phyloP scores from a whole-genome alignment of 2,113 vertebrate genomes.

The Petromus typicus region DNA sequence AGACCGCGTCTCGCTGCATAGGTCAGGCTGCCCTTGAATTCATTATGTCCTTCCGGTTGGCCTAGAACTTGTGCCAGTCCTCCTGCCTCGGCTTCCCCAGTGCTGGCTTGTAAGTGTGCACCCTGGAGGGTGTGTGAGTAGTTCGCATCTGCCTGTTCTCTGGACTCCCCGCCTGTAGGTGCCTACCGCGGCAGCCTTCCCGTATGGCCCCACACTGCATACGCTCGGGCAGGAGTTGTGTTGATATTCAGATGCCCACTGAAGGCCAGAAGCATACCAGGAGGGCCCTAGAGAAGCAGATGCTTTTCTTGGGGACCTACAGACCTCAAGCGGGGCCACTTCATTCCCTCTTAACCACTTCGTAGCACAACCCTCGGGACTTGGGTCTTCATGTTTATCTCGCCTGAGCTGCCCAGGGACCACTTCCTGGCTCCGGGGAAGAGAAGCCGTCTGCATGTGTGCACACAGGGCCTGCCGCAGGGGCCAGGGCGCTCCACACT shows the following conservation, averaged over 20 bases:
- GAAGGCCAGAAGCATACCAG: not conserved
- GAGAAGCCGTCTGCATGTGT: not conserved
- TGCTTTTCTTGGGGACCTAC: not conserved
- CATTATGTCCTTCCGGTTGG: not conserved
- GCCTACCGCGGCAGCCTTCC: not conserved
- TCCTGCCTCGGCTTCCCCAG: not conserved
- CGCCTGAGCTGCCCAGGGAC: not conserved
- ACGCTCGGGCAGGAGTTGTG: not conserved
- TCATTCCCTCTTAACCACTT: fast-evolving
- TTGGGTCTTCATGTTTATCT: not conserved
- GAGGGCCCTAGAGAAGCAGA: too few species aligned
- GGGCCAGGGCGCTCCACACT: not conserved
- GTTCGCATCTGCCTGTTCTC: not conserved
- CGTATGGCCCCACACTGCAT: not conserved
- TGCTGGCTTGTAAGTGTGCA: not conserved
- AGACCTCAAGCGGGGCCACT: too few species aligned
- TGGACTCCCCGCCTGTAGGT: not conserved
- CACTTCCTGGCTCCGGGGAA: not conserved
- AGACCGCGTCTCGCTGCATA: not conserved
- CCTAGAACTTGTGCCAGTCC: too few species aligned
- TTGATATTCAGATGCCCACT: not conserved
- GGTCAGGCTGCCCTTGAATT: not conserved
- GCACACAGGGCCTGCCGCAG: fast-evolving
- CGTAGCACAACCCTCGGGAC: not conserved
- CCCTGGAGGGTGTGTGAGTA: not conserved